These are phyloP conservation scores for Apoda limacodes DNA, from an alignment of 2,888 invertebrate genomes.

Conservation along the genomic window DNA sequence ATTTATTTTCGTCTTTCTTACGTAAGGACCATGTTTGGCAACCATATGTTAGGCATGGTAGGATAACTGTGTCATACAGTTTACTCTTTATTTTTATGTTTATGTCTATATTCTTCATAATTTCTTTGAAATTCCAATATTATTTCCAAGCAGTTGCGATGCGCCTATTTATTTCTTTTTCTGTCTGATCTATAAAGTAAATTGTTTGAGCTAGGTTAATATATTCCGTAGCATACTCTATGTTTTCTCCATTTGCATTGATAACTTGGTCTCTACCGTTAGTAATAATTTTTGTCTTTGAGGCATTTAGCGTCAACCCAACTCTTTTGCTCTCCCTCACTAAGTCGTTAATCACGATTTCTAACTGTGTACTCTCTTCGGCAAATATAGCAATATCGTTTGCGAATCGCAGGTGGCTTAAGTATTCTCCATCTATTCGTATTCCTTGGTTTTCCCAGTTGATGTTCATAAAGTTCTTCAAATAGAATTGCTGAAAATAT, in stretches of 20 bases:
- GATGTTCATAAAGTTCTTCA: conserved; percentile 11
- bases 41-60: conserved; percentile 7
- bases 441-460: conserved; percentile 10
- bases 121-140: conserved; percentile 7
- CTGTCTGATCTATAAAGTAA: conserved; percentile 7
- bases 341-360: conserved; percentile 10
- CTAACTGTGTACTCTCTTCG: conserved; percentile 2
- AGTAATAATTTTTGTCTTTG: conserved; percentile 10
- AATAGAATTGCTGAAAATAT: conserved; percentile 14
- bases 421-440: conserved; percentile 9
- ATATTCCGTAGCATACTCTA: not conserved
- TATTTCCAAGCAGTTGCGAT: conserved; percentile 9
- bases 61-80: conserved; percentile 4
- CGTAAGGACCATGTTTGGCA: conserved; percentile 8
- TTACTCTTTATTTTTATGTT: conserved; percentile 7
- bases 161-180: conserved; percentile 13
- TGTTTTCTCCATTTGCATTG: not conserved
- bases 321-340: conserved; percentile 7
- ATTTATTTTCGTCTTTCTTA: conserved; percentile 6
- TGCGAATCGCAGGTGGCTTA: conserved; percentile 11
- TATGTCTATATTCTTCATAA: conserved; percentile 7
- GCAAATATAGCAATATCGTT: conserved; percentile 11
- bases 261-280: conserved; percentile 2
- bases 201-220: conserved; percentile 8
- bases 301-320: conserved; percentile 8